A percentile compares a stretch with the other conserved stretches of the same genome.
Evolutionary conservation across 2,797 vertebrate genomes (phyloP).

Genomic region (Ammospiza maritima): DNA sequence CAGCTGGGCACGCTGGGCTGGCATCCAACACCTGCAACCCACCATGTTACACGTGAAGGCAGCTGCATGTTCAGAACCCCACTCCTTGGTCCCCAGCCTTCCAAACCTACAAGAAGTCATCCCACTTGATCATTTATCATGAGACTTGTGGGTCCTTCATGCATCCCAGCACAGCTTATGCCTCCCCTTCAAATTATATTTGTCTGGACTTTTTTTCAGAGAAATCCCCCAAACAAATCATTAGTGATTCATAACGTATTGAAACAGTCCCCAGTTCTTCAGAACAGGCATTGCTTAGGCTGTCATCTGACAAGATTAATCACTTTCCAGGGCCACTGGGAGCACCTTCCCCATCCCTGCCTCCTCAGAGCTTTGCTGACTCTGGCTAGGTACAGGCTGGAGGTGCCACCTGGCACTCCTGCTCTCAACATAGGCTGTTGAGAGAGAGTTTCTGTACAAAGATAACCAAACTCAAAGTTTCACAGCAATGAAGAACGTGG

Average conservation of each 20-base stretch:
- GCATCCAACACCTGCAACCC: not conserved
- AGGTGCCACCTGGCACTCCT: conserved; percentile 19
- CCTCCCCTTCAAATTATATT: conserved; percentile 2
- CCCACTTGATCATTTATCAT: not conserved
- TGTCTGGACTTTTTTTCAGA: not conserved
- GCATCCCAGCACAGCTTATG: not conserved
- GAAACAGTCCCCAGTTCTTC: not conserved
- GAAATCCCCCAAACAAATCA: conserved; percentile 27
- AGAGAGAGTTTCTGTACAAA: conserved; percentile 7
- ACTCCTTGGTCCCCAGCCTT: not conserved
- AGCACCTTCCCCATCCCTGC: not conserved
- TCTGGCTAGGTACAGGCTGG: not conserved
- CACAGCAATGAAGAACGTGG: not conserved
- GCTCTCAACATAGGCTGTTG: not conserved
- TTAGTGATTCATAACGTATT: conserved; percentile 24
- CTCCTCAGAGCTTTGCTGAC: not conserved
- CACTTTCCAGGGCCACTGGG: not conserved
- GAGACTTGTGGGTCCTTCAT: not conserved
- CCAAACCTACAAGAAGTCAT: not conserved
- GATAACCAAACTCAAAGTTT: conserved; percentile 6
- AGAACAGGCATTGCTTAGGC: not conserved
- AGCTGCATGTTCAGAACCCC: not conserved
- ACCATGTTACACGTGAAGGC: fast-evolving
- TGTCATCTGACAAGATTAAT: conserved; percentile 34
- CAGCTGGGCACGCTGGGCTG: not conserved